phyloP scores from a whole-genome alignment of 2,113 vertebrate species.

The Paraplagusia blochii region DNA sequence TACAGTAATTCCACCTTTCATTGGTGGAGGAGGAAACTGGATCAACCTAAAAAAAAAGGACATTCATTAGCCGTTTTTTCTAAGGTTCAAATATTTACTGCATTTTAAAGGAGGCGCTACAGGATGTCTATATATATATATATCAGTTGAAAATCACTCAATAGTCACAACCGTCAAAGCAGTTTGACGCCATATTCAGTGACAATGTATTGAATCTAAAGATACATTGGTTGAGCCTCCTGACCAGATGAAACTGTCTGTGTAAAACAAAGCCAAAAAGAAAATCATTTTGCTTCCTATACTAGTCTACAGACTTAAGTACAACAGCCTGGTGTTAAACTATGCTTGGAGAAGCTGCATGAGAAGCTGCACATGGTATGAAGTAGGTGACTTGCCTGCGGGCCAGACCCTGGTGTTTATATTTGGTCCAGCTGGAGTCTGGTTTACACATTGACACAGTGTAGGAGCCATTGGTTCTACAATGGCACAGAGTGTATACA shows the following conservation, averaged over 20 bases:
- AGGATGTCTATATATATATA: no score
- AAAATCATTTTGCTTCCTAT: no score
- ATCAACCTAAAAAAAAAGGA: conserved; percentile 83
- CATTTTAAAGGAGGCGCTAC: not conserved
- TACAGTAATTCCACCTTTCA: conserved; percentile 91
- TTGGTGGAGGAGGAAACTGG: conserved; percentile 92
- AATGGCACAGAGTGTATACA: conserved; percentile 82
- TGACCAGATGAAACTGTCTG: no score
- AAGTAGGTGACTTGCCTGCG: conserved; percentile 75
- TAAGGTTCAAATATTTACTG: not conserved
- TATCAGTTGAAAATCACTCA: no score
- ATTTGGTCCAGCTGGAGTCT: conserved; percentile 78
- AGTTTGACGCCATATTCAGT: no score
- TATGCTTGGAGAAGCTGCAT: not conserved
- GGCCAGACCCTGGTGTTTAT: conserved; percentile 77
- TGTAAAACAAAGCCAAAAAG: no score
- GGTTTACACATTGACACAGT: conserved; percentile 78
- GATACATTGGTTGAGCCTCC: no score
- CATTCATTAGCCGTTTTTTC: not conserved
- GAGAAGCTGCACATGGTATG: not conserved
- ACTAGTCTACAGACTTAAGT: no score
- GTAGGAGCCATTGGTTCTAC: conserved; percentile 75
- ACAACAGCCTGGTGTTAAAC: not conserved
- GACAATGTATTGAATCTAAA: no score
- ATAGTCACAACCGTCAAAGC: no score